Conservation (phyloP, 2,797 vertebrate species). For the Platalea minor region DNA sequence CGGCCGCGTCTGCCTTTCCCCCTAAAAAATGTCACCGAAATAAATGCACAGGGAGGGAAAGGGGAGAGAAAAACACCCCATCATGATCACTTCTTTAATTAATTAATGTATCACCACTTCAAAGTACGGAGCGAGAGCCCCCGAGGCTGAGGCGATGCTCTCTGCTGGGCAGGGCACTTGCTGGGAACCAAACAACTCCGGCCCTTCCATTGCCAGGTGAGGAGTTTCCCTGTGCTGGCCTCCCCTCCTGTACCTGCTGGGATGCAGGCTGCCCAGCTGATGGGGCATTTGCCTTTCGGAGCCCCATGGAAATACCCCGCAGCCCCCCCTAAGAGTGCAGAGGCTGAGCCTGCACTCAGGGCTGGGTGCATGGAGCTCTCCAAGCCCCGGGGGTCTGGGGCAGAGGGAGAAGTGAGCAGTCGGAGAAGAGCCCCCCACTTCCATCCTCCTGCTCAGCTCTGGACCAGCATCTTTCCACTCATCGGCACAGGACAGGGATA, state of each 20-base stretch:
- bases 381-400: accelerated
- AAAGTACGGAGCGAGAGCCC: not conserved
- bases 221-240: accelerated
- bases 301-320: not conserved
- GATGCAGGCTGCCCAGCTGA: accelerated
- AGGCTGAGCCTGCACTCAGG: not conserved
- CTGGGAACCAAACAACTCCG: not conserved
- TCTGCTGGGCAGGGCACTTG: accelerated
- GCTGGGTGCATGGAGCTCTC: not conserved
- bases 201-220: accelerated
- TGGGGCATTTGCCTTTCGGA: not conserved
- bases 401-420: accelerated
- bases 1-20: not conserved
- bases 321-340: accelerated
- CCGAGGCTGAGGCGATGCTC: not conserved
- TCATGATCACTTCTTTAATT: not conserved
- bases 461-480: not conserved
- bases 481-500: accelerated
- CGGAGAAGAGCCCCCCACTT: accelerated
- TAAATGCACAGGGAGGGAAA: not conserved
- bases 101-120: not conserved
- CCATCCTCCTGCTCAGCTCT: not conserved
- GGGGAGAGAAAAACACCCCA: not conserved
- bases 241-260: accelerated
- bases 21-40: not conserved